Evolutionary conservation across 2,888 invertebrate species (phyloP).

Genomic region (Spilarctia lutea): DNA sequence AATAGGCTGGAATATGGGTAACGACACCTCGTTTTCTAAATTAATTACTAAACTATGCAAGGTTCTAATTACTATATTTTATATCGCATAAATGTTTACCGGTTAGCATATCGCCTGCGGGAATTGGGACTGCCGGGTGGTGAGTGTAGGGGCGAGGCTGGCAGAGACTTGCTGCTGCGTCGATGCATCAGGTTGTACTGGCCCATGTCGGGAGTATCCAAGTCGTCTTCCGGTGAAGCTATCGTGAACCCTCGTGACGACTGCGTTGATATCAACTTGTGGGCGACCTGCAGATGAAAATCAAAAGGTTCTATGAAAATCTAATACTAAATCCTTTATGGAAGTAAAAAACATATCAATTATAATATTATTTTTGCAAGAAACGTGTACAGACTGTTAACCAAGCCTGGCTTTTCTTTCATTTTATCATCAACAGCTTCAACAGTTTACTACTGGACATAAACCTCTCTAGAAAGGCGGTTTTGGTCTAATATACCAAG

Average conservation of each 20-base stretch:
- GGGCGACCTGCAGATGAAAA: conserved; percentile 71
- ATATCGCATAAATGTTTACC: conserved; percentile 68
- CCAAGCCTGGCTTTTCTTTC: no score
- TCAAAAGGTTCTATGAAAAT: background rate
- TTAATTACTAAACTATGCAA: no score
- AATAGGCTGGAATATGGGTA: no score
- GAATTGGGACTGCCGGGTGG: conserved; percentile 87
- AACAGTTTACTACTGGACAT: no score
- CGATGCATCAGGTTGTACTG: conserved; percentile 73
- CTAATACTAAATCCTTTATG: background rate
- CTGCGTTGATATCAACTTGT: conserved; percentile 87
- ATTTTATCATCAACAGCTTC: no score
- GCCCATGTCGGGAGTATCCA: conserved; percentile 57
- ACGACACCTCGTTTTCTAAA: no score
- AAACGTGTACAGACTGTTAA: background rate
- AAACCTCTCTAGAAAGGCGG: no score
- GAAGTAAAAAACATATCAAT: background rate
- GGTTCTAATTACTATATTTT: background rate
- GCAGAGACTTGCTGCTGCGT: conserved; percentile 90
- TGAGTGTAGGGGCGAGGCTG: conserved; percentile 89
- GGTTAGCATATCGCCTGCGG: conserved; percentile 87
- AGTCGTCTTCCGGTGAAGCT: conserved; percentile 69
- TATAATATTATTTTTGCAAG: background rate
- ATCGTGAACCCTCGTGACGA: conserved; percentile 79
- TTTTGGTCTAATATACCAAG: no score